Base-by-base conservation (phyloP, 2,113 vertebrate species). In the Setophaga kirtlandii region DNA sequence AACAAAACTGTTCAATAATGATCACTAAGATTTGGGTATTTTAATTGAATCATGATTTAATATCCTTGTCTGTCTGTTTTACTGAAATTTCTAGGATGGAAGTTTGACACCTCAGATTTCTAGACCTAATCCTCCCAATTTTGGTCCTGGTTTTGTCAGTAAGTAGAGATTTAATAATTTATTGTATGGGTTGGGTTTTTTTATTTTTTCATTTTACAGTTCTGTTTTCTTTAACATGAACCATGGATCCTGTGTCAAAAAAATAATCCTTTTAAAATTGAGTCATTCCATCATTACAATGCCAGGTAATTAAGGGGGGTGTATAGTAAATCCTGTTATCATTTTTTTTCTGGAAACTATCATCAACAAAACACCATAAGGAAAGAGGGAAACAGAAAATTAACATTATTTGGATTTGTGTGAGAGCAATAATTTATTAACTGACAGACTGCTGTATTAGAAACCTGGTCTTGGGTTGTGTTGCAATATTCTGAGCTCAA, bases 121-220 rank as follows among this genome's bases (percentile, higher is more conserved):
- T 63, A 98, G 99, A n/a, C 99, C 99, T 50, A 99, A 97, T 96
- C 99, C 99, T 89, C 99, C 99, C 83, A 99, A 88, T 97, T 99
- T 99, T 90, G 98, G 98, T 90, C 98, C 99, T 31, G 99, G 99
- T 90, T 99, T 99, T 97, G 97, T 98, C 97, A 99, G 99, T 99
- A 98, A 99, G 99, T 99, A 98, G 96, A 85, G 76, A 78, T 95
- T 76, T 64, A 65, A 41, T 97, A 52, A 92, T 89, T 58, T 87
- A 49, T 87, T 95, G 7, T n/a, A 20, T 56, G 37, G 16, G 2
- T 21, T 50, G 15, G 7, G 18, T 23, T 28, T 6, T 50, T 52
- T 6, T 27, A n/a, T 39, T 27, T 49, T 96, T 89, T 93, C 5
- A 83, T 91, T 96, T 50, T 92, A 30, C 75, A 73, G 35, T 78